Percentiles rank a stretch among this genome's conserved stretches.
These are phyloP conservation scores for Melanotaenia boesemani DNA, from an alignment of 2,797 vertebrate species.

Conservation along the genomic window DNA sequence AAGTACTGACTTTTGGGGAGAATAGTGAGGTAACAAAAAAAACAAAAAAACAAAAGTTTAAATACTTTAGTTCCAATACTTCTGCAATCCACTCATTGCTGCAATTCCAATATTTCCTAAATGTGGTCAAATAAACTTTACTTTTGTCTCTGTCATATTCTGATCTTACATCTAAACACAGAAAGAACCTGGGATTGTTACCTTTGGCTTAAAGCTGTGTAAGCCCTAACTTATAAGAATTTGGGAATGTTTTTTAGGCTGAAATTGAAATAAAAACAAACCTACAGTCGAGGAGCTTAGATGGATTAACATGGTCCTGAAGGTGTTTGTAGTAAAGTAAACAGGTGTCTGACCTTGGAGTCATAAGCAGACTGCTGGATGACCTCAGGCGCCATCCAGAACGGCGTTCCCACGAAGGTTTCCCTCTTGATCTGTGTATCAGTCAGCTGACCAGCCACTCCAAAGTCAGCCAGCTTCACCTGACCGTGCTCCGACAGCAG, in stretches of 20 bases:
- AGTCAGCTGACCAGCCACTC: too few species aligned
- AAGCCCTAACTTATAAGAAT: background rate
- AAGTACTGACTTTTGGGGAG: too few species aligned
- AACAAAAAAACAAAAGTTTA: too few species aligned
- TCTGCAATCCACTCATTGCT: too few species aligned
- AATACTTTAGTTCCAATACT: too few species aligned
- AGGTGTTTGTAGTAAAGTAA: background rate
- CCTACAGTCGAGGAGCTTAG: background rate
- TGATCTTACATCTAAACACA: too few species aligned
- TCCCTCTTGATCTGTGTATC: too few species aligned
- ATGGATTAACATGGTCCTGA: too few species aligned
- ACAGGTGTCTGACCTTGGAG: conserved; percentile 85
- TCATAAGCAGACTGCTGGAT: conserved; percentile 96
- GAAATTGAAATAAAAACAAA: background rate
- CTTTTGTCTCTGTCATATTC: too few species aligned
- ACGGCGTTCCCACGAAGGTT: conserved; percentile 85
- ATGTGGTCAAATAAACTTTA: too few species aligned
- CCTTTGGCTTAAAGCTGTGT: background rate
- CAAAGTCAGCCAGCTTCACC: conserved; percentile 94
- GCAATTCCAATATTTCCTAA: too few species aligned
- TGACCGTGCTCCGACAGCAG: conserved; percentile 93
- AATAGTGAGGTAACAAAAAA: too few species aligned
- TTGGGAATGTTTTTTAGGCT: background rate
- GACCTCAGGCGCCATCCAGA: conserved; percentile 98
- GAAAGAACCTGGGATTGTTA: background rate